These are phyloP conservation scores for Sebastes vulpes DNA, from an alignment of 2,797 vertebrate species.

Conservation along the genomic window DNA sequence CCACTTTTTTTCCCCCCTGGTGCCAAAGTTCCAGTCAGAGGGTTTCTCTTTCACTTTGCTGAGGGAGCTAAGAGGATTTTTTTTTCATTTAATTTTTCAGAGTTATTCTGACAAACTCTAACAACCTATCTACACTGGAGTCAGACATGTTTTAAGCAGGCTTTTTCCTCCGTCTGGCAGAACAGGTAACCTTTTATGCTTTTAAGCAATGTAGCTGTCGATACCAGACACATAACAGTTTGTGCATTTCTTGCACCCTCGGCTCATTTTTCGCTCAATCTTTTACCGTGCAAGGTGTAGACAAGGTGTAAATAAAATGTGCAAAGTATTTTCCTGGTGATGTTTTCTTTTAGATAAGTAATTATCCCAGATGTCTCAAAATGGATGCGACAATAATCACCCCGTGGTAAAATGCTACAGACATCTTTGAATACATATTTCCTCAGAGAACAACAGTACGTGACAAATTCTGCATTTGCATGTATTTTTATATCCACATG, in stretches of 20 bases:
- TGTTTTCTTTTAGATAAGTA: not conserved
- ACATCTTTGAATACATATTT: not conserved
- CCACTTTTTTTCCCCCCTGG: not conserved
- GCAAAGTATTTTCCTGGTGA: not conserved
- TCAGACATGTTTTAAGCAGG: not conserved
- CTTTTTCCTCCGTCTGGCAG: not conserved
- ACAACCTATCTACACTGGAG: not conserved
- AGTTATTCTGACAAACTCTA: not conserved
- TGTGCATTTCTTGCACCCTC: not conserved
- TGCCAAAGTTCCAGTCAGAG: not conserved
- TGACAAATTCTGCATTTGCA: not conserved
- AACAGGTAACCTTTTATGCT: not conserved
- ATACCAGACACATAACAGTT: not conserved
- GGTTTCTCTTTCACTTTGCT: not conserved
- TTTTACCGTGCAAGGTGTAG: not conserved
- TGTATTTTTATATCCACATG: not conserved
- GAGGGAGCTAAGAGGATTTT: not conserved
- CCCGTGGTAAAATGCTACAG: not conserved
- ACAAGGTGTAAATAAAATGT: not conserved
- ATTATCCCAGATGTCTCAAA: not conserved
- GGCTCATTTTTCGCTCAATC: not conserved
- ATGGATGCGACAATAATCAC: not conserved
- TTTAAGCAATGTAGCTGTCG: not conserved
- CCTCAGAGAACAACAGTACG: not conserved
- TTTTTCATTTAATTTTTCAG: not conserved